These are phyloP conservation scores for Rhombomys opimus DNA, from an alignment of 2,113 vertebrate species.

Conservation along the genomic window DNA sequence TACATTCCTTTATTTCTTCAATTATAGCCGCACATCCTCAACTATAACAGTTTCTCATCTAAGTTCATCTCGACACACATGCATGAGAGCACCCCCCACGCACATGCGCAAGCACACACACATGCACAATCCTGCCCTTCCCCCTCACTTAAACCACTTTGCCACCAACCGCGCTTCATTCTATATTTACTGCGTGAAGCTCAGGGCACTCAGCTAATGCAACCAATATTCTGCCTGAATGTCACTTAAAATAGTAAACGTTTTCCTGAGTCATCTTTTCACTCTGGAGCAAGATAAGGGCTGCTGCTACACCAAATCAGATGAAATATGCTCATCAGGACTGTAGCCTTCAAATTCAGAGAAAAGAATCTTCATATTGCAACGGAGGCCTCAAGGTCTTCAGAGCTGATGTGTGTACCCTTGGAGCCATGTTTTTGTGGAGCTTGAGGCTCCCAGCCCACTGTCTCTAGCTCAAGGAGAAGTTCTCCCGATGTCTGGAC, in stretches of 20 bases:
- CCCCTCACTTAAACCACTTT: background rate
- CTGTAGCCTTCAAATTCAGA: background rate
- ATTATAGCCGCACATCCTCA: background rate
- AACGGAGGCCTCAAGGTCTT: background rate
- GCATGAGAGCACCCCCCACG: background rate
- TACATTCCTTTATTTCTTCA: conserved; percentile 32
- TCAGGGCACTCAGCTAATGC: conserved; percentile 18
- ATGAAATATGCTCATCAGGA: background rate
- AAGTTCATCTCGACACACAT: background rate
- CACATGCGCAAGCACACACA: background rate
- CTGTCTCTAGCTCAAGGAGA: background rate
- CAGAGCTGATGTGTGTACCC: background rate
- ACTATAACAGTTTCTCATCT: background rate
- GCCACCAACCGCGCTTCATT: background rate
- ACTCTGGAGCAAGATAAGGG: background rate
- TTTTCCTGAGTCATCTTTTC: conserved; percentile 35
- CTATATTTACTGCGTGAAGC: background rate
- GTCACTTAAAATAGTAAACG: conserved; percentile 7
- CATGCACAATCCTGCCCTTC: background rate
- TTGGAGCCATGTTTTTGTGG: background rate
- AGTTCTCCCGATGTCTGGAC: background rate
- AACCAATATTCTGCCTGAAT: background rate
- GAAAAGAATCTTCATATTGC: background rate
- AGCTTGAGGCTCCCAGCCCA: background rate
- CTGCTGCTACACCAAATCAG: background rate